Percentiles rank a stretch among this genome's conserved stretches.
phyloP scores from a whole-genome alignment of 2,797 vertebrate genomes.

The Chrysolophus pictus region DNA sequence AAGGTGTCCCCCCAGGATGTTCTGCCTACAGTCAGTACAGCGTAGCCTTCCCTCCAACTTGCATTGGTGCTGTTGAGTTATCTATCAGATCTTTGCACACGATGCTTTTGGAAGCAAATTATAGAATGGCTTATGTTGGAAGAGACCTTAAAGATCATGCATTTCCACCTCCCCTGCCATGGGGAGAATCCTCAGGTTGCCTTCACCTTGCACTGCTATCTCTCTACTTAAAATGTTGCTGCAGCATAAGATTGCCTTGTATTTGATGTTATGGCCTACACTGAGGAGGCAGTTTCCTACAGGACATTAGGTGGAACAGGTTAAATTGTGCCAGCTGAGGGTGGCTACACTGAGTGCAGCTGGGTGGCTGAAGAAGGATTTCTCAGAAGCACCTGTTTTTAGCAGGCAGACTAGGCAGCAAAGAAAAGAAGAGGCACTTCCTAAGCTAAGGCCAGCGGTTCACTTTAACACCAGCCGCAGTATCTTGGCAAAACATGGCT shows the following conservation, averaged over 20 bases:
- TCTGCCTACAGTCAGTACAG: not conserved
- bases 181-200: not conserved
- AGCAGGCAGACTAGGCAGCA: not conserved
- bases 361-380: not conserved
- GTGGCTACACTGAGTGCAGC: not conserved
- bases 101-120: not conserved
- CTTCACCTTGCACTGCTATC: not conserved
- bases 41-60: not conserved
- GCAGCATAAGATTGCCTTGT: not conserved
- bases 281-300: not conserved
- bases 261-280: not conserved
- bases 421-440: slow-evolving; percentile 8
- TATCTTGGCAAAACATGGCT: not conserved
- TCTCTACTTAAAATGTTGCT: not conserved
- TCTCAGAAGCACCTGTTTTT: not conserved
- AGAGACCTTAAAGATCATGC: too few relatives aligned
- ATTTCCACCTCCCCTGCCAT: too few relatives aligned
- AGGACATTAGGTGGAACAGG: not conserved
- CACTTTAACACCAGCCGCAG: not conserved
- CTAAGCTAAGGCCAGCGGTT: not conserved
- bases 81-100: not conserved
- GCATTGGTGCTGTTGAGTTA: accelerated
- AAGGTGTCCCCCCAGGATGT: not conserved
- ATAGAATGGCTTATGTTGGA: too few relatives aligned
- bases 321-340: not conserved